Conservation (phyloP, 2,888 invertebrate genomes). For the Papilio gigon region DNA sequence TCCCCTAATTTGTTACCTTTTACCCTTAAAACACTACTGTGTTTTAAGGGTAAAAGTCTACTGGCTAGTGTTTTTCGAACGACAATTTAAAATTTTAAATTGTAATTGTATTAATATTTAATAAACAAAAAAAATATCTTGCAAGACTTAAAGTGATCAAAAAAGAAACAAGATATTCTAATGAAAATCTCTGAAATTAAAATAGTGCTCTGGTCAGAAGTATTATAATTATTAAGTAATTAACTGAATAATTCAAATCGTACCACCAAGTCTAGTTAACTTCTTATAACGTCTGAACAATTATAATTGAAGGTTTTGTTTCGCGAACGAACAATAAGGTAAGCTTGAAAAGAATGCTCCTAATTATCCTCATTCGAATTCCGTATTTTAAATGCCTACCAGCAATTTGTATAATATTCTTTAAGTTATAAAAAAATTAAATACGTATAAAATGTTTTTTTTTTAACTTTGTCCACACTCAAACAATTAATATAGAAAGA, state of each 20-base stretch:
- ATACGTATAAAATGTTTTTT: too few species aligned
- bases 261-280: conserved; percentile 10
- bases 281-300: conserved; percentile 12
- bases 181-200: too few species aligned
- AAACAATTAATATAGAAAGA: too few species aligned
- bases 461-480: too few species aligned
- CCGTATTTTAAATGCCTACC: not conserved
- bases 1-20: not conserved
- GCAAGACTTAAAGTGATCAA: too few species aligned
- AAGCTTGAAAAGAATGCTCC: conserved; percentile 26
- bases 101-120: too few species aligned
- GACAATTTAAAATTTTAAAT: too few species aligned
- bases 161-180: not conserved
- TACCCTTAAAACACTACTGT: not conserved
- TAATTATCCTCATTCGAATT: conserved; percentile 15
- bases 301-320: conserved; percentile 29
- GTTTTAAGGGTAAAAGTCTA: not conserved
- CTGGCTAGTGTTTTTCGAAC: too few species aligned
- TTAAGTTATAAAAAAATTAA: too few species aligned
- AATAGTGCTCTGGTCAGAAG: too few species aligned
- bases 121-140: too few species aligned
- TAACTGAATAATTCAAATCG: conserved; percentile 18
- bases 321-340: conserved; percentile 23
- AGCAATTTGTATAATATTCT: not conserved
- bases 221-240: not conserved